Evolutionary conservation across 2,888 invertebrate species (phyloP).

Genomic region (Diplolepis rosae): DNA sequence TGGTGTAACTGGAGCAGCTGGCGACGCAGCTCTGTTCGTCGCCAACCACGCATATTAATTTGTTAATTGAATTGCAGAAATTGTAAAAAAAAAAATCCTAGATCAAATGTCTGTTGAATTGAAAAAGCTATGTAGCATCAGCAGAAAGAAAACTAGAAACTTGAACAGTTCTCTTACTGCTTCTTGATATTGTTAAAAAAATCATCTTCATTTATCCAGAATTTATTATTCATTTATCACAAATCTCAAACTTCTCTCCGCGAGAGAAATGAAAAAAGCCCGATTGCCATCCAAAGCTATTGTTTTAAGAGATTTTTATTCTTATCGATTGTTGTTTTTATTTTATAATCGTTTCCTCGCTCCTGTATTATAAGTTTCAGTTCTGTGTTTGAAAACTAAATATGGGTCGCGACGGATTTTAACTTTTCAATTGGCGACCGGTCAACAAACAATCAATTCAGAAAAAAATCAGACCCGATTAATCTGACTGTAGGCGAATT

Average conservation of each 20-base stretch:
- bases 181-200: not conserved
- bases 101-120: not conserved
- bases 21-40: constrained; percentile 91
- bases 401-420: constrained; percentile 33
- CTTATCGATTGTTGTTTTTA: not conserved
- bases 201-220: not conserved
- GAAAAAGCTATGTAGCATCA: not conserved
- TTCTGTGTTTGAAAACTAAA: constrained; percentile 30
- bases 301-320: constrained; percentile 4
- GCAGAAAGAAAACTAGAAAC: not conserved
- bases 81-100: not conserved
- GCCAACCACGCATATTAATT: constrained; percentile 96
- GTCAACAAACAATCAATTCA: not conserved
- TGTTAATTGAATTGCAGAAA: not conserved
- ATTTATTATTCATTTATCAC: not conserved
- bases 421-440: not conserved
- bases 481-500: constrained; percentile 15
- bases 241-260: not conserved
- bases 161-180: not conserved
- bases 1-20: constrained; percentile 89
- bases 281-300: constrained; percentile 1
- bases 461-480: not conserved
- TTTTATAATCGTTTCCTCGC: constrained; percentile 32
- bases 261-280: not conserved
- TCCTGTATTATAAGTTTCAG: constrained; percentile 35